phyloP scores from a whole-genome alignment of 2,888 invertebrate genomes.

The Agonopterix subpropinquella region DNA sequence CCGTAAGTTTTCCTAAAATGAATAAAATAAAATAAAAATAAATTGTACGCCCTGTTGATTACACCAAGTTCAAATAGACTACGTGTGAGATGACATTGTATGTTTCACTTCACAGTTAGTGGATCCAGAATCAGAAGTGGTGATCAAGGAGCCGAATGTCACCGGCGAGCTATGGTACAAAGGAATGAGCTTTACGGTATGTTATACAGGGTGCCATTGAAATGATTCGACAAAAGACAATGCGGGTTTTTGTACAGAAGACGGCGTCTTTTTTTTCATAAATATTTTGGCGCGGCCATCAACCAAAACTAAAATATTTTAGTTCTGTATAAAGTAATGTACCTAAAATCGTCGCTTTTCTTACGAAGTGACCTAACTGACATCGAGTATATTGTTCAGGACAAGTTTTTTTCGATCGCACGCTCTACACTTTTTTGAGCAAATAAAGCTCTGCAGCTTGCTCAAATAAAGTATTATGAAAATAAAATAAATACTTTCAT shows the following conservation, averaged over 20 bases:
- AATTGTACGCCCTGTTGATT: neutral
- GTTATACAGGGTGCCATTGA: neutral
- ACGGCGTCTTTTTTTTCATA: neutral
- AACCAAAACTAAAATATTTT: neutral
- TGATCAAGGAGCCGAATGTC: slow-evolving; percentile 41
- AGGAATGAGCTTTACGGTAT: slow-evolving; percentile 14
- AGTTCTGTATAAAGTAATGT: neutral
- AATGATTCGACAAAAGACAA: no score
- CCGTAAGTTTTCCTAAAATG: no score
- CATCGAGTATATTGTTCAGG: no score
- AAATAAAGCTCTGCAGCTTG: no score
- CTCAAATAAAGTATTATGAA: no score
- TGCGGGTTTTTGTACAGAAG: neutral
- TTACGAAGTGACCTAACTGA: no score
- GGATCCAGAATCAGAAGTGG: slow-evolving; percentile 38
- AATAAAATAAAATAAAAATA: no score
- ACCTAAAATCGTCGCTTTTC: no score
- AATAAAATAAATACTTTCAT: no score
- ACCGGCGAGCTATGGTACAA: slow-evolving; percentile 47
- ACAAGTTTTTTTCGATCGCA: no score
- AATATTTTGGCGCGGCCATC: neutral
- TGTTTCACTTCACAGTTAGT: neutral
- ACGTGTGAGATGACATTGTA: neutral
- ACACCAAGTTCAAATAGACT: neutral
- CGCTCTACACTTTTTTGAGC: no score